phyloP scores from a whole-genome alignment of 1,140 invertebrate species.

The Saccostrea echinata region DNA sequence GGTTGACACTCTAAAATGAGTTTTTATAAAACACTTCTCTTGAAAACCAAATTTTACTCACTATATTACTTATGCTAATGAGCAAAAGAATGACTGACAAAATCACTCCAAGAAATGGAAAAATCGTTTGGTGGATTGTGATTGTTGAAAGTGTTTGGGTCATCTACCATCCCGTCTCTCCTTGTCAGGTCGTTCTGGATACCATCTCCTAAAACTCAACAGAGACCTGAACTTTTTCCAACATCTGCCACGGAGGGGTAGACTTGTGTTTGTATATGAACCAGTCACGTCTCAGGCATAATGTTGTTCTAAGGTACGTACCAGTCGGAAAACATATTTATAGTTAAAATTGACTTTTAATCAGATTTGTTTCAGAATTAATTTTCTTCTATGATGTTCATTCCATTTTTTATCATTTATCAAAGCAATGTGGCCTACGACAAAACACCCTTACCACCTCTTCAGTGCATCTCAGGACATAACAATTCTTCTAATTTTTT shows the following conservation, averaged over 20 bases:
- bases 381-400: too few species aligned
- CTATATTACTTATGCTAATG: too few species aligned
- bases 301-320: not conserved
- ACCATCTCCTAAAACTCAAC: not conserved
- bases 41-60: too few species aligned
- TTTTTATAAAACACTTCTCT: too few species aligned
- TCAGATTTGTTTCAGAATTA: too few species aligned
- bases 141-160: not conserved
- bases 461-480: too few species aligned
- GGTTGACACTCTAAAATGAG: too few species aligned
- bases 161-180: not conserved
- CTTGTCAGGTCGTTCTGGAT: not conserved
- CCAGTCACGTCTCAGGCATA: not conserved
- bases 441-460: too few species aligned
- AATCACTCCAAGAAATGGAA: not conserved
- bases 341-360: not conserved
- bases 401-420: too few species aligned
- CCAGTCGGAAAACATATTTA: not conserved
- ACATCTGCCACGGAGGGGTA: not conserved
- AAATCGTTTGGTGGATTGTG: not conserved
- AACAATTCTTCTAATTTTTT: too few species aligned
- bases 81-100: too few species aligned
- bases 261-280: not conserved
- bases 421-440: too few species aligned
- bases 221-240: not conserved